Conservation (phyloP, 2,888 invertebrate genomes). For the Eupithecia vulgata region DNA sequence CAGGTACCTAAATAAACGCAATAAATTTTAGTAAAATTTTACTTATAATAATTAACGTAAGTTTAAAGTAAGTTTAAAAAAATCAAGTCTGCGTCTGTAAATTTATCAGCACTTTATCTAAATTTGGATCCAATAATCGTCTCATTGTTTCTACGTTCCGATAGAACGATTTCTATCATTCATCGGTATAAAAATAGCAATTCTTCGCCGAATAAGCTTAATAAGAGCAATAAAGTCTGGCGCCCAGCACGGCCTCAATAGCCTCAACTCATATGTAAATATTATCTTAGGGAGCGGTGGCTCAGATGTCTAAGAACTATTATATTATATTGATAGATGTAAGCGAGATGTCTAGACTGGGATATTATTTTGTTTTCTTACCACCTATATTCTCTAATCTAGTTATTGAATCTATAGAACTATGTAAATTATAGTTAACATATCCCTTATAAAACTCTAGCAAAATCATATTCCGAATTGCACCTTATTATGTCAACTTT, state of each 20-base stretch:
- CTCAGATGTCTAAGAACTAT: not conserved
- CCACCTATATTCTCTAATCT: no score
- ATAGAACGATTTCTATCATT: not conserved
- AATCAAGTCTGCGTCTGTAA: not conserved
- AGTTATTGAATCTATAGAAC: no score
- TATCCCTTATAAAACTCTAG: not conserved
- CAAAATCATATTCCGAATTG: no score
- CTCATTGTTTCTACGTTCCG: not conserved
- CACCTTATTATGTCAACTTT: no score
- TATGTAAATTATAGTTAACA: no score
- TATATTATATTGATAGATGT: not conserved
- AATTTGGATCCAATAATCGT: not conserved
- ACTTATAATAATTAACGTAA: no score
- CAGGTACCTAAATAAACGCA: no score
- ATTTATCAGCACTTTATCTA: not conserved
- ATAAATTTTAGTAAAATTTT: no score
- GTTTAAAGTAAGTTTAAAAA: no score
- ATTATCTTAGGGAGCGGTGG: slow-evolving; percentile 31
- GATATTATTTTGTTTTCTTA: not conserved
- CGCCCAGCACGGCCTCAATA: slow-evolving; percentile 50
- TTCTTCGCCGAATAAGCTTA: slow-evolving; percentile 54
- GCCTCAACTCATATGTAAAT: slow-evolving; percentile 44
- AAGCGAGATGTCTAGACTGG: not conserved
- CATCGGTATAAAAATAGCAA: not conserved
- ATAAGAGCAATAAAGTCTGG: slow-evolving; percentile 57